Base-by-base conservation (phyloP, 2,888 invertebrate genomes). In the Baronia brevicornis region DNA sequence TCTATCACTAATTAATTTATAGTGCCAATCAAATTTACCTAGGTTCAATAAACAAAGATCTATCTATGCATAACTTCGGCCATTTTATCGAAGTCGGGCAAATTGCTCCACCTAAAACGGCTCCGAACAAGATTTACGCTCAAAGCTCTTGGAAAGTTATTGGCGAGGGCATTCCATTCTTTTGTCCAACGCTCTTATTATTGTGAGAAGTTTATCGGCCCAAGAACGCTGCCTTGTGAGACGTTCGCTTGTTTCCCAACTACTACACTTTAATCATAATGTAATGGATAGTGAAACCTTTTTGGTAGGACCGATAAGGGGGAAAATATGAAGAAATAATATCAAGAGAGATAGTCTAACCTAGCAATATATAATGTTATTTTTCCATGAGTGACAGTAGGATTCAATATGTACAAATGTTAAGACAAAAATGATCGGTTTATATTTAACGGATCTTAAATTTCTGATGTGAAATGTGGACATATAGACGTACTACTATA, bases 171-270 rank as follows among this genome's bases (percentile, higher is more conserved):
- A 28, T 39, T 36, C 30, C 25, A 44, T 43, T 44, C 46, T 38
- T 51, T 55, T 55, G 55, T 54, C 38, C 48, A 28, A 29, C 28
- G n/a, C 35, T 37, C 38, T 32, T 45, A 46, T 54, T 55, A 51
- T 55, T 41, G 39, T 26, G 6, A 24, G 35, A 49, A 52, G 39
- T 51, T 52, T 45, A 39, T 38, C 46, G 46, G 48, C 30, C 41
- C 39, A 37, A 51, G 34, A 33, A 46, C 37, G 34, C 40, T 36
- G 41, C 38, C 48, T 43, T 46, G 43, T 13, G 41, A 43, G 32
- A 50, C 41, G 13, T n/a, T 20, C 28, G 14, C 29, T 29, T 29
- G 25, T 34, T 34, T 39, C 31, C 15, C 31, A 30, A 30, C 37
- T 33, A 32, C 27, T 26, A 20, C 34, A 41, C 38, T 50, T 29